Percentiles rank a stretch among this genome's conserved stretches.
Evolutionary conservation across 2,888 invertebrate genomes (phyloP).

Genomic region (Philonicus albiceps): DNA sequence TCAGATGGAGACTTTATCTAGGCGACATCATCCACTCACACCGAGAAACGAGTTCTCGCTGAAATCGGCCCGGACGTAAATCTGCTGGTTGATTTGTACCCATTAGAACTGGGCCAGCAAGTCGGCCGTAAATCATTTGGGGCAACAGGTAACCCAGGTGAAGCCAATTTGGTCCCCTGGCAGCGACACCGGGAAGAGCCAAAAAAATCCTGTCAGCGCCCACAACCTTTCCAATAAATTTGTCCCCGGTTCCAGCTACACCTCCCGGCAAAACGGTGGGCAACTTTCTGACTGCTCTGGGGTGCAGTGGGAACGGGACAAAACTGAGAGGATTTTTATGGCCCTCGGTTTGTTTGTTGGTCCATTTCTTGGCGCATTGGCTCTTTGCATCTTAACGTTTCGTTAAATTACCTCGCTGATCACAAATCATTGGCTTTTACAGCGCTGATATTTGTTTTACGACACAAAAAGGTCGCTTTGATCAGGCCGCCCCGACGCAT

Average conservation of each 20-base stretch:
- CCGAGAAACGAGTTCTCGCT: neutral
- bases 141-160: slow-evolving; percentile 44
- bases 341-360: slow-evolving; percentile 45
- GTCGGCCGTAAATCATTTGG: slow-evolving; percentile 36
- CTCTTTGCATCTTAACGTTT: slow-evolving; percentile 44
- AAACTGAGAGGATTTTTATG: slow-evolving; percentile 45
- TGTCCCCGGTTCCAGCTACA: slow-evolving; percentile 39
- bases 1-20: neutral
- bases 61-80: neutral
- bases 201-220: slow-evolving; percentile 45
- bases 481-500: slow-evolving; percentile 30
- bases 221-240: slow-evolving; percentile 48
- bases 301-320: slow-evolving; percentile 12
- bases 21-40: neutral
- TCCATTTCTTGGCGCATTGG: slow-evolving; percentile 44
- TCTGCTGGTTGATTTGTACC: slow-evolving; percentile 30
- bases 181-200: slow-evolving; percentile 21
- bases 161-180: slow-evolving; percentile 17
- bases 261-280: slow-evolving; percentile 28
- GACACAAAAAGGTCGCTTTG: slow-evolving; percentile 48
- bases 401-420: slow-evolving; percentile 52
- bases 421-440: slow-evolving; percentile 53
- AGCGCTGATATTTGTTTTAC: slow-evolving; percentile 53
- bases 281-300: neutral
- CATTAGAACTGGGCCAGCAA: slow-evolving; percentile 45